Evolutionary conservation across 2,113 vertebrate species (phyloP).

Genomic region (Microtus pennsylvanicus): DNA sequence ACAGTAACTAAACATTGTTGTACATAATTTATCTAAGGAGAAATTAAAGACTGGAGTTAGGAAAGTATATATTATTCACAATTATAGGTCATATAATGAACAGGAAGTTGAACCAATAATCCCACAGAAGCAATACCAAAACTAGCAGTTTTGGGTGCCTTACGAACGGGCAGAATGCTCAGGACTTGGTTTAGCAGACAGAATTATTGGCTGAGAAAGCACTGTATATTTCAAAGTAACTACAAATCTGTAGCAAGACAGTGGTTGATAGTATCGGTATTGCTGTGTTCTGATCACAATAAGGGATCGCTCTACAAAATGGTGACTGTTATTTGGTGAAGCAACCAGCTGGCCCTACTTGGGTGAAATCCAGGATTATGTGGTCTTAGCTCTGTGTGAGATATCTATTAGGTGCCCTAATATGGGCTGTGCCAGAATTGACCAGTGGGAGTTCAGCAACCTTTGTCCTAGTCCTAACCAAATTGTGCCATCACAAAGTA

Average conservation of each 20-base stretch:
- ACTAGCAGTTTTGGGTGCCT: neutral
- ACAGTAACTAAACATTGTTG: neutral
- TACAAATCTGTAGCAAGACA: neutral
- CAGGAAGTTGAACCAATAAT: neutral
- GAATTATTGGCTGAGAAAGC: neutral
- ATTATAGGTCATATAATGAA: neutral
- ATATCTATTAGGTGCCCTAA: conserved; percentile 53
- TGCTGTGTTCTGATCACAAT: neutral
- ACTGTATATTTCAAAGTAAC: conserved; percentile 24
- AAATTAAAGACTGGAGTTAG: conserved; percentile 25
- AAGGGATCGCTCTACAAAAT: conserved; percentile 57
- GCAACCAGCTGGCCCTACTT: conserved; percentile 58
- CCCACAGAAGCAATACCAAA: neutral
- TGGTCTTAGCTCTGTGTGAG: conserved; percentile 56
- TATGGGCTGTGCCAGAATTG: conserved; percentile 40
- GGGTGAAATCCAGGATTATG: conserved; percentile 55
- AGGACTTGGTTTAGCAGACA: neutral
- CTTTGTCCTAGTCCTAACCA: conserved; percentile 29
- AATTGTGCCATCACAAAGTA: neutral
- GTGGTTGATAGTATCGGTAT: conserved; percentile 19
- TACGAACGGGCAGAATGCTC: neutral
- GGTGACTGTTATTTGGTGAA: conserved; percentile 52
- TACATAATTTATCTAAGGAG: conserved; percentile 11
- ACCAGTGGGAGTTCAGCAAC: neutral
- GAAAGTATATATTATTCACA: neutral